Evolutionary conservation across 2,797 vertebrate species (phyloP).

Genomic region (Catharus ustulatus): DNA sequence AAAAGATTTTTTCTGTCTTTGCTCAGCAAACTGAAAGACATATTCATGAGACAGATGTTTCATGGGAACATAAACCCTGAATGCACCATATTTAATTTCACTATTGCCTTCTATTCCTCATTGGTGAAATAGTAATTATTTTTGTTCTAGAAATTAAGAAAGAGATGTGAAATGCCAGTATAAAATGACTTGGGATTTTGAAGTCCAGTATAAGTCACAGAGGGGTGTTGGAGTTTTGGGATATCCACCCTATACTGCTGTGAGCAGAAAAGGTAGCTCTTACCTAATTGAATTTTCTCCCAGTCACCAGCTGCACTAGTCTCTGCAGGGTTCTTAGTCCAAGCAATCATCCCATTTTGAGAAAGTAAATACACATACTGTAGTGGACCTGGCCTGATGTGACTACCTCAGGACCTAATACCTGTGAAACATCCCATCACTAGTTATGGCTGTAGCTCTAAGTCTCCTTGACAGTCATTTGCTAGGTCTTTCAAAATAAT

Average conservation of each 20-base stretch:
- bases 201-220: not conserved
- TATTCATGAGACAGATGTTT: not conserved
- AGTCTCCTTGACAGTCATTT: constrained; percentile 24
- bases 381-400: not conserved
- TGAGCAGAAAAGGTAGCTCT: not conserved
- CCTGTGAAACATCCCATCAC: not conserved
- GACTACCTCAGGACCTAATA: not conserved
- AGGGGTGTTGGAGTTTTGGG: not conserved
- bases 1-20: not conserved
- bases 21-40: not conserved
- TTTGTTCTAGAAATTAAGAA: not conserved
- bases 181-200: not conserved
- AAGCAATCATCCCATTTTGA: not conserved
- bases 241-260: not conserved
- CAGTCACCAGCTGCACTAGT: not conserved
- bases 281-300: not conserved
- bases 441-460: not conserved
- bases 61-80: not conserved
- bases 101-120: not conserved
- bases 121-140: not conserved
- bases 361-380: not conserved
- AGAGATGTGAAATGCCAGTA: not conserved
- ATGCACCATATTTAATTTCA: not conserved
- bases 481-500: constrained; percentile 16
- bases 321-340: not conserved